These are phyloP conservation scores for Heliothis subflexa DNA, from an alignment of 1,140 invertebrate genomes.

Conservation along the genomic window DNA sequence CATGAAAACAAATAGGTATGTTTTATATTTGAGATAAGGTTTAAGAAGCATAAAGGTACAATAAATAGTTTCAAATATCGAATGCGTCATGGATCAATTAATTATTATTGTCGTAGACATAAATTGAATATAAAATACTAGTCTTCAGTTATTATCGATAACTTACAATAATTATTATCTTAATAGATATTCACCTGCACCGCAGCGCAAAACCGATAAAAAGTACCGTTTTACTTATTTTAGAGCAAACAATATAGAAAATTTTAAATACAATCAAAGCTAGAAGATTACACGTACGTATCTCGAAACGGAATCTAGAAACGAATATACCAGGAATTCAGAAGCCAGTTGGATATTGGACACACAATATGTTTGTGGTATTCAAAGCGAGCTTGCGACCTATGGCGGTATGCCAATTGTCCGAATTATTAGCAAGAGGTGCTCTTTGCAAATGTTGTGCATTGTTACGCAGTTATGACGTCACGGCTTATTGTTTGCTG, in stretches of 20 bases:
- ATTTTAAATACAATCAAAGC: conserved; percentile 10
- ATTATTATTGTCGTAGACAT: no score
- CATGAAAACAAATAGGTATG: no score
- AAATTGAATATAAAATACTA: no score
- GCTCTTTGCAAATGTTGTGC: conserved; percentile 44
- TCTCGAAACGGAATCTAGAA: conserved; percentile 18
- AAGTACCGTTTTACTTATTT: neutral
- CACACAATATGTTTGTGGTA: conserved; percentile 46
- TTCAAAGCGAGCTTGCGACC: conserved; percentile 45
- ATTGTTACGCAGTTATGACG: conserved; percentile 17
- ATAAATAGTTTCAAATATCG: no score
- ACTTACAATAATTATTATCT: no score
- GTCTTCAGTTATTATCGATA: no score
- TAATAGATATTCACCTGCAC: neutral
- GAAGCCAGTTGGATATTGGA: conserved; percentile 2
- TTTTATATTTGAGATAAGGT: no score
- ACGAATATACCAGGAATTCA: conserved; percentile 25
- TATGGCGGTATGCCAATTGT: conserved; percentile 52
- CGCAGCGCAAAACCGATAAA: neutral
- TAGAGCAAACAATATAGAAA: neutral
- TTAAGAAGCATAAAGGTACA: no score
- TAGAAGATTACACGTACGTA: conserved; percentile 16
- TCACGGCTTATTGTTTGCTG: conserved; percentile 13
- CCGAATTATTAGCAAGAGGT: conserved; percentile 49
- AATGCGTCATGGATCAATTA: no score